A percentile compares a stretch with the other conserved stretches of the same genome.
Evolutionary conservation across 2,888 invertebrate species (phyloP).

Genomic region (Meganola albula): DNA sequence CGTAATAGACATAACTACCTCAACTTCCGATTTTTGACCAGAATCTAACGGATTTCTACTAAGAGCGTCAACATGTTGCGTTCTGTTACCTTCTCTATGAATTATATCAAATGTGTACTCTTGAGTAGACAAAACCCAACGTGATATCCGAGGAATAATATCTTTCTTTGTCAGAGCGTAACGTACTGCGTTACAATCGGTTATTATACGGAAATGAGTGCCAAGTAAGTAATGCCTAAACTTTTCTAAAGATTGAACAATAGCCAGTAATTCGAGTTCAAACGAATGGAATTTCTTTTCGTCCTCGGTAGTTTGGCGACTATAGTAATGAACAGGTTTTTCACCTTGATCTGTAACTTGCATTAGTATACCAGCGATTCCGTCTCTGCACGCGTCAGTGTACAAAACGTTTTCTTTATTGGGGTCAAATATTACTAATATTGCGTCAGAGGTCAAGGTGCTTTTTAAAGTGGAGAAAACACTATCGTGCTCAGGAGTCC

Average conservation of each 20-base stretch:
- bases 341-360: constrained; percentile 1
- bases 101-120: constrained; percentile 3
- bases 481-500: constrained; percentile 2
- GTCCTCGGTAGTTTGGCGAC: constrained; percentile 3
- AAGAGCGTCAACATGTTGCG: constrained; percentile 4
- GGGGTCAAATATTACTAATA: constrained; percentile 3
- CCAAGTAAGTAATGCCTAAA: constrained; percentile 2
- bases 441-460: background rate
- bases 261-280: constrained; percentile 2
- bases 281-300: constrained; percentile 3
- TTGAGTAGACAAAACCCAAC: constrained; percentile 4
- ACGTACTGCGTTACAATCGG: constrained; percentile 3
- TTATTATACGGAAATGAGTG: background rate
- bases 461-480: constrained; percentile 1
- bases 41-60: constrained; percentile 7
- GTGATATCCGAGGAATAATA: constrained; percentile 1
- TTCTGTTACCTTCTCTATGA: constrained; percentile 3
- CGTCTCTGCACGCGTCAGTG: constrained; percentile 1
- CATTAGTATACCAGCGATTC: constrained; percentile 5
- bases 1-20: background rate
- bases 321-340: constrained; percentile 5
- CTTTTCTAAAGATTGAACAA: constrained; percentile 3
- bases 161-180: constrained; percentile 1
- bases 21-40: too few species aligned
- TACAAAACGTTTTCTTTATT: constrained; percentile 2